phyloP scores from a whole-genome alignment of 1,140 invertebrate species.

The Hirudo medicinalis region DNA sequence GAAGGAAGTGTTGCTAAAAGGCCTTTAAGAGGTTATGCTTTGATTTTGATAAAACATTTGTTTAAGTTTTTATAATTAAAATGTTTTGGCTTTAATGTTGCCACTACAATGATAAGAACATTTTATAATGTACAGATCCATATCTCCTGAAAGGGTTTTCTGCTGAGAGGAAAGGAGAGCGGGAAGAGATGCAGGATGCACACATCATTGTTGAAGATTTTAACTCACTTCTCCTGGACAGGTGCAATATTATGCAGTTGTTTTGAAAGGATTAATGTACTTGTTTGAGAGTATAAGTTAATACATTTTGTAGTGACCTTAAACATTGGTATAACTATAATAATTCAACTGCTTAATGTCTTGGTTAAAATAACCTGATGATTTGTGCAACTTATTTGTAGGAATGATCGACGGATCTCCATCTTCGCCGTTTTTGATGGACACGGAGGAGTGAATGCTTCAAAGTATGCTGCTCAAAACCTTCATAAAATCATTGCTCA shows the following conservation, averaged over 20 bases:
- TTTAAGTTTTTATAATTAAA: too few species aligned
- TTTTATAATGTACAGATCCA: slow-evolving; percentile 19
- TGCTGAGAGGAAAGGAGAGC: slow-evolving; percentile 41
- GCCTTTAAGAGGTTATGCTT: too few species aligned
- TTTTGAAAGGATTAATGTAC: slow-evolving; percentile 10
- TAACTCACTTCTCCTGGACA: slow-evolving; percentile 23
- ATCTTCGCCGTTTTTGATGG: slow-evolving; percentile 44
- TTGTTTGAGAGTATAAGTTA: slow-evolving; percentile 25
- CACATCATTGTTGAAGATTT: slow-evolving; percentile 38
- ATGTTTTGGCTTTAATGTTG: too few species aligned
- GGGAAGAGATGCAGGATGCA: slow-evolving; percentile 46
- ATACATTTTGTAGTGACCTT: too few species aligned
- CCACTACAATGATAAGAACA: too few species aligned
- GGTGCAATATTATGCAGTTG: slow-evolving; percentile 27
- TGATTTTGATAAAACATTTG: too few species aligned
- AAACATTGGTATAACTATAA: too few species aligned
- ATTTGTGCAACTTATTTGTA: too few species aligned
- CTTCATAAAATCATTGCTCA: slow-evolving; percentile 39
- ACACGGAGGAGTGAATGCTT: slow-evolving; percentile 41
- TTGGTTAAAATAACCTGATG: too few species aligned
- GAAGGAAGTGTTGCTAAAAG: too few species aligned
- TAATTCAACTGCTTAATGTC: too few species aligned
- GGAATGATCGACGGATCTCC: not conserved
- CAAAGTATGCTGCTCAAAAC: slow-evolving; percentile 42
- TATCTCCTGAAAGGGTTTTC: slow-evolving; percentile 30